Percentiles rank a stretch among this genome's conserved stretches.
Evolutionary conservation across 2,888 invertebrate species (phyloP).

Genomic region (Philereme vetulata): DNA sequence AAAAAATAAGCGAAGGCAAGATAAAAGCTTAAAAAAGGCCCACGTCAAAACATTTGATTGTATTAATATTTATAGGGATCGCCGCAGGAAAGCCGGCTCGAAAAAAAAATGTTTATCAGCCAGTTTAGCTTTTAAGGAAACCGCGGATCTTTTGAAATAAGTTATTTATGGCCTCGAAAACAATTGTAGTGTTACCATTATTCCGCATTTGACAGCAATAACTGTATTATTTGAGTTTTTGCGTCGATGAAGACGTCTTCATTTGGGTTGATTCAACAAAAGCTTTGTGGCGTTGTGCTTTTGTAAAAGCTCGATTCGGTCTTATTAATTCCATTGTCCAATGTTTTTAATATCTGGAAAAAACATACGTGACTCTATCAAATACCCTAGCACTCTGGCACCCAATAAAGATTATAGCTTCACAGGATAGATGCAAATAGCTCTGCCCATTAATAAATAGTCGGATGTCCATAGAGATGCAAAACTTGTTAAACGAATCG

Average conservation of each 20-base stretch:
- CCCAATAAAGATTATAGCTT: conserved; percentile 14
- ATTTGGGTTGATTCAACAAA: conserved; percentile 59
- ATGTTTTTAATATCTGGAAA: conserved; percentile 26
- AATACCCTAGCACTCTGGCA: conserved; percentile 23
- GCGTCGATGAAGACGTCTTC: conserved; percentile 69
- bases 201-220: conserved; percentile 81
- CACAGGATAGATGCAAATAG: conserved; percentile 22
- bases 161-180: conserved; percentile 81
- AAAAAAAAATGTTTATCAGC: conserved; percentile 82
- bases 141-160: conserved; percentile 81
- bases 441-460: conserved; percentile 25
- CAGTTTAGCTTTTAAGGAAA: conserved; percentile 83
- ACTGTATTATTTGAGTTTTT: conserved; percentile 74
- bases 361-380: conserved; percentile 19
- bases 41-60: conserved; percentile 85
- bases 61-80: conserved; percentile 82
- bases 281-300: conserved; percentile 43
- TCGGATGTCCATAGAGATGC: conserved; percentile 25
- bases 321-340: conserved; percentile 38
- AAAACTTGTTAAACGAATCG: conserved; percentile 34
- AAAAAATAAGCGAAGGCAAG: conserved; percentile 81
- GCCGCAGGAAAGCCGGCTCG: conserved; percentile 77
- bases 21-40: conserved; percentile 82
- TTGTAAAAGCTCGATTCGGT: conserved; percentile 35
- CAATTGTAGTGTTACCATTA: conserved; percentile 82